phyloP scores from a whole-genome alignment of 2,797 vertebrate species.

The Heteromormyrus szaboi region DNA sequence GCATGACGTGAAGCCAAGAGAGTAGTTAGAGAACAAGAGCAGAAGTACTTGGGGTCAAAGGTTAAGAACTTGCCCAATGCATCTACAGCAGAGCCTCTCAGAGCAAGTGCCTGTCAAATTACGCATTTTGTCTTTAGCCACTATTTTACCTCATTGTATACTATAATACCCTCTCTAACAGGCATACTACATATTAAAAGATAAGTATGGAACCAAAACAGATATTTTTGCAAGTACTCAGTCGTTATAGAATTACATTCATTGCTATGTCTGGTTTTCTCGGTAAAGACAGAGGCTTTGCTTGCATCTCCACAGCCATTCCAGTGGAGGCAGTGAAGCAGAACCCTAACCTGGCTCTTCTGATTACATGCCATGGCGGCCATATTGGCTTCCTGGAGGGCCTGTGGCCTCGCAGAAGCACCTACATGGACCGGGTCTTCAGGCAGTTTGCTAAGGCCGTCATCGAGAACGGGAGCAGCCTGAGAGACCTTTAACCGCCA shows the following conservation, averaged over 20 bases:
- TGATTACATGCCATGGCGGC: conserved; percentile 90
- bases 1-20: background rate
- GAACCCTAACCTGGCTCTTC: conserved; percentile 88
- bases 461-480: conserved; percentile 78
- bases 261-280: background rate
- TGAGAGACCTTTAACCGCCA: conserved; percentile 55
- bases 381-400: conserved; percentile 98
- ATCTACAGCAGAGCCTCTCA: background rate
- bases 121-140: background rate
- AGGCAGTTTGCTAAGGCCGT: conserved; percentile 91
- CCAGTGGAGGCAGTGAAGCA: conserved; percentile 90
- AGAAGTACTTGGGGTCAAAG: background rate
- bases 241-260: background rate
- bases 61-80: background rate
- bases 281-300: background rate
- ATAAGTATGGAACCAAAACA: background rate
- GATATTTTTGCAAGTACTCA: background rate
- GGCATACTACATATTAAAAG: background rate
- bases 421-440: conserved; percentile 98
- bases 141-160: background rate
- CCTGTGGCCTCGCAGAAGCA: conserved; percentile 88
- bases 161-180: background rate
- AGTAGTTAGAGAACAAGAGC: background rate
- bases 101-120: background rate
- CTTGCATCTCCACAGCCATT: conserved; percentile 66